Percentiles rank a stretch among this genome's conserved stretches.
These are phyloP conservation scores for Crenuchus spilurus DNA, from an alignment of 2,797 vertebrate genomes.

Conservation along the genomic window DNA sequence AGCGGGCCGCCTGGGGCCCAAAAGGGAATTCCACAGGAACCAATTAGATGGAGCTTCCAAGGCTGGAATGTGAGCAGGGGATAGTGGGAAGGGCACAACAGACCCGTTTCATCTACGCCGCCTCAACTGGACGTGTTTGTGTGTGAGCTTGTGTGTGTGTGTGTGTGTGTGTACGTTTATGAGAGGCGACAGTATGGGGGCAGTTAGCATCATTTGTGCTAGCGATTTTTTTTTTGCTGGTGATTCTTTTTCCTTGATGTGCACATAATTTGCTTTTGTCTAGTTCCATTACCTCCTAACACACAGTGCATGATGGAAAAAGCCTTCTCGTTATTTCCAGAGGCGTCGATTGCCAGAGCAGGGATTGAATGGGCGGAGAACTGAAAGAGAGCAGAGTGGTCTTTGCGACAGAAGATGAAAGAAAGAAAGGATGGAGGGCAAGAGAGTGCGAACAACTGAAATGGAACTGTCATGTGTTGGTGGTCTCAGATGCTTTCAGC, in stretches of 20 bases:
- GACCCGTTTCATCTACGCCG: conserved; percentile 51
- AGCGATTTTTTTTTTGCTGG: not conserved
- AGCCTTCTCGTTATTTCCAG: not conserved
- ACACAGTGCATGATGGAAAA: conserved; percentile 9
- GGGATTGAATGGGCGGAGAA: not conserved
- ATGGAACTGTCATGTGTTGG: conserved; percentile 64
- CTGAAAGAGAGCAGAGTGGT: not conserved
- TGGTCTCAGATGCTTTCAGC: conserved; percentile 68
- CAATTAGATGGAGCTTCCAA: conserved; percentile 68
- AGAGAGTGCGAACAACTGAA: conserved; percentile 49
- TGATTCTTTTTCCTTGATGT: not conserved
- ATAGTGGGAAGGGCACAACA: conserved; percentile 51
- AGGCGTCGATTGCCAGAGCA: not conserved
- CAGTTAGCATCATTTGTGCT: conserved; percentile 4
- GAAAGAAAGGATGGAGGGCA: not conserved
- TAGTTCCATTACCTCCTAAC: not conserved
- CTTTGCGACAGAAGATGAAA: conserved; percentile 18
- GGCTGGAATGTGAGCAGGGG: conserved; percentile 63
- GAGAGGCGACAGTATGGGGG: conserved; percentile 5
- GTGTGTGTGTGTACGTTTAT: conserved; percentile 40
- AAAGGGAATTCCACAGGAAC: conserved; percentile 76
- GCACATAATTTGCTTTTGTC: not conserved
- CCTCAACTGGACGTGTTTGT: conserved; percentile 51
- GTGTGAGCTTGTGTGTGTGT: conserved; percentile 46
- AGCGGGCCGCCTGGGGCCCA: conserved; percentile 61